These are phyloP conservation scores for Vanessa atalanta DNA, from an alignment of 1,140 invertebrate species.

Conservation along the genomic window DNA sequence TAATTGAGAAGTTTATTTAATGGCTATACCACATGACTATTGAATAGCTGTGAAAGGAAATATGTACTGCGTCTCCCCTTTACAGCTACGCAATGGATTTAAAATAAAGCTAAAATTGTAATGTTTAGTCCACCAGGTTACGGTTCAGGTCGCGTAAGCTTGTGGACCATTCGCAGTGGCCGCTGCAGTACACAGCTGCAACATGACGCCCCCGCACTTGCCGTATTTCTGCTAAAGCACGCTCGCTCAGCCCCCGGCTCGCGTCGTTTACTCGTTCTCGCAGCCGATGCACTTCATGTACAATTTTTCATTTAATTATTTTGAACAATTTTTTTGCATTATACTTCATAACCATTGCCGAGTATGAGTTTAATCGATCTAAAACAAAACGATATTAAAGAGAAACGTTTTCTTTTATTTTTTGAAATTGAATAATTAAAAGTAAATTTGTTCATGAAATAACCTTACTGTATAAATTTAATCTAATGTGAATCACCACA, in stretches of 20 bases:
- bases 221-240: constrained; percentile 33
- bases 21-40: too few relatives aligned
- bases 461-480: neutral
- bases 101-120: neutral
- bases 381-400: too few relatives aligned
- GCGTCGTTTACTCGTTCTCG: constrained; percentile 32
- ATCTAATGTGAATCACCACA: neutral
- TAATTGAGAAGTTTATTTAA: constrained; percentile 18
- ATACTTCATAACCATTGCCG: too few relatives aligned
- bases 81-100: too few relatives aligned
- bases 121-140: constrained; percentile 37
- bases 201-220: constrained; percentile 27
- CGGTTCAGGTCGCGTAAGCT: constrained; percentile 30
- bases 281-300: constrained; percentile 40
- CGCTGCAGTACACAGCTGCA: constrained; percentile 17
- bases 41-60: too few relatives aligned
- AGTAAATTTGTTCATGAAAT: too few relatives aligned
- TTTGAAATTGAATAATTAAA: too few relatives aligned
- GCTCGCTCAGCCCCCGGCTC: neutral
- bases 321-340: neutral
- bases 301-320: neutral
- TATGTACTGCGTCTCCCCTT: too few relatives aligned
- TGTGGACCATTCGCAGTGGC: constrained; percentile 33
- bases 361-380: too few relatives aligned
- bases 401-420: too few relatives aligned